phyloP scores from a whole-genome alignment of 2,797 vertebrate genomes.

The Adelosebastes latens region DNA sequence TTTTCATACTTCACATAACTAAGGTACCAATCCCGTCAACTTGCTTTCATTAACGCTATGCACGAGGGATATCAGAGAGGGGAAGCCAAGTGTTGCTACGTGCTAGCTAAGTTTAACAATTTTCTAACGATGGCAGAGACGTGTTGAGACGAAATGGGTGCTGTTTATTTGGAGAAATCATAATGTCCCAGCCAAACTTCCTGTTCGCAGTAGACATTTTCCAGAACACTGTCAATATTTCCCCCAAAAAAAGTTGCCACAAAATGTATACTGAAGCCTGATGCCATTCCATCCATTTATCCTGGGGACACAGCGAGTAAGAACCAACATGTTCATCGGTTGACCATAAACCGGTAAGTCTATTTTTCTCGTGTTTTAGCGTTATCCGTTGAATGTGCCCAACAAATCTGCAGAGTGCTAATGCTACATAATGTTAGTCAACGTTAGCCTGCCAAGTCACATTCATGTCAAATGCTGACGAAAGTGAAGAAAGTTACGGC shows the following conservation, averaged over 20 bases:
- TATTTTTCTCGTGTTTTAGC: background rate
- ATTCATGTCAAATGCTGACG: background rate
- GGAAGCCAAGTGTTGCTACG: background rate
- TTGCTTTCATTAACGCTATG: background rate
- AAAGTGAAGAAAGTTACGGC: too few species aligned
- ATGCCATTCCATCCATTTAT: background rate
- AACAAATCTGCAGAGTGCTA: background rate
- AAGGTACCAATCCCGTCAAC: background rate
- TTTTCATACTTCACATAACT: background rate
- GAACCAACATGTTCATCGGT: too few species aligned
- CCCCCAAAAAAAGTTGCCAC: rapidly evolving
- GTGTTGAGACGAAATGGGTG: background rate
- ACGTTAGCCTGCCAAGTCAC: background rate
- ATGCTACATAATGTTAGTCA: rapidly evolving
- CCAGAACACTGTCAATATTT: background rate
- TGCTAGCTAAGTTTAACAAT: background rate
- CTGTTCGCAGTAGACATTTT: background rate
- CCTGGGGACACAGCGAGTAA: background rate
- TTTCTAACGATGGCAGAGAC: background rate
- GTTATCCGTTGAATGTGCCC: background rate
- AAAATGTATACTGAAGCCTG: background rate
- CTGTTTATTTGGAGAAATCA: background rate
- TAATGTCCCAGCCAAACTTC: background rate
- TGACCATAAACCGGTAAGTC: background rate
- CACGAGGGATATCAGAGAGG: background rate